These are phyloP conservation scores for Notospermus geniculatus DNA, from an alignment of 1,140 invertebrate genomes.

Conservation along the genomic window DNA sequence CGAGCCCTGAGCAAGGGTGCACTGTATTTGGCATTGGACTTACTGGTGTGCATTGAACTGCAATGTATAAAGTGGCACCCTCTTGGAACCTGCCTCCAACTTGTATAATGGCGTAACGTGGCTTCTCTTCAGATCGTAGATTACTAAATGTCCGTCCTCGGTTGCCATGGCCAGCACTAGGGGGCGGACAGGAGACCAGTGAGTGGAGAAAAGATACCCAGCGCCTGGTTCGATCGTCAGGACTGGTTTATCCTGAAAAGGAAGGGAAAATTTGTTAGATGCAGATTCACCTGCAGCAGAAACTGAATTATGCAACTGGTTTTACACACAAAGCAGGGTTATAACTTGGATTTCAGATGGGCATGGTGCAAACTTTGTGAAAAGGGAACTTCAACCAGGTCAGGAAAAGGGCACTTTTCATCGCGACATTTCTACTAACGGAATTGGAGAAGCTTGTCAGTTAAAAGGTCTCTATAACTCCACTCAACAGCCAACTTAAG, in stretches of 20 bases:
- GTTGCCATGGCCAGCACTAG: constrained; percentile 45
- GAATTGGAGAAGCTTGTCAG: no score
- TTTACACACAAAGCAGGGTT: no score
- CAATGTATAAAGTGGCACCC: constrained; percentile 40
- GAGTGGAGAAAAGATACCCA: constrained; percentile 45
- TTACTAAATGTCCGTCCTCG: constrained; percentile 43
- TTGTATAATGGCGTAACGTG: constrained; percentile 41
- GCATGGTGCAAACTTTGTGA: no score
- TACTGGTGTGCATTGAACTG: constrained; percentile 48
- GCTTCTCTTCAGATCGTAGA: constrained; percentile 49
- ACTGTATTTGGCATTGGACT: constrained; percentile 19
- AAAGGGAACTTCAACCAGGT: no score
- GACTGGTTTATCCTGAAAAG: constrained; percentile 40
- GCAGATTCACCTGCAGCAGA: no score
- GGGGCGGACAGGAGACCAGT: constrained; percentile 53
- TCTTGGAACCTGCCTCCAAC: constrained; percentile 43
- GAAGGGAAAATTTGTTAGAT: no score
- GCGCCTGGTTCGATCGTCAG: constrained; percentile 50
- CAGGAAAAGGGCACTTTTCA: no score
- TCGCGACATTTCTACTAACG: no score
- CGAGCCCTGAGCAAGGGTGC: background rate
- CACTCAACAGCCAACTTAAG: no score
- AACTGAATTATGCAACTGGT: no score
- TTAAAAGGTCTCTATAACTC: no score
- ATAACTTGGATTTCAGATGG: no score